Evolutionary conservation across 2,888 invertebrate species (phyloP).

Genomic region (Drosophila phalerata): DNA sequence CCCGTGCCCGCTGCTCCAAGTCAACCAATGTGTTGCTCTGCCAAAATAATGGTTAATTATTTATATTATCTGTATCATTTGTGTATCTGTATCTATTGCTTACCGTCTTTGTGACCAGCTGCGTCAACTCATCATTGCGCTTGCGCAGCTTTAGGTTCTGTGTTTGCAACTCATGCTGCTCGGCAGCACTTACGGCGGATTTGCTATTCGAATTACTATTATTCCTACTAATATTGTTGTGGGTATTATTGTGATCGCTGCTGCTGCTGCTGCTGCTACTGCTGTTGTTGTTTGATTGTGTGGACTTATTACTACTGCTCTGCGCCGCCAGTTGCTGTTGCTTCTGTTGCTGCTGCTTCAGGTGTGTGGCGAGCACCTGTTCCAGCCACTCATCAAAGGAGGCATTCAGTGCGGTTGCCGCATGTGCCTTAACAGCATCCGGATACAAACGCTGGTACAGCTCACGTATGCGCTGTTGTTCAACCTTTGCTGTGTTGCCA

Average conservation of each 20-base stretch:
- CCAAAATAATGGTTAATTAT: not conserved
- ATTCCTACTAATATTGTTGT: conserved; percentile 81
- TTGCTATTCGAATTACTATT: conserved; percentile 81
- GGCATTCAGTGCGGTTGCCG: conserved; percentile 78
- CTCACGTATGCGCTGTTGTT: conserved; percentile 82
- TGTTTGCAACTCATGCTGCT: conserved; percentile 86
- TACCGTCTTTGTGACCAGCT: conserved; percentile 92
- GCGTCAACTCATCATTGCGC: conserved; percentile 90
- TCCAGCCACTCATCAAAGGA: conserved; percentile 85
- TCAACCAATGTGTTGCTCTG: conserved; percentile 84
- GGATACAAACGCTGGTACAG: conserved; percentile 84
- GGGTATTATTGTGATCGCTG: conserved; percentile 67
- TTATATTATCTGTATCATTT: no score
- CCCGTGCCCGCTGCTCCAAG: conserved; percentile 84
- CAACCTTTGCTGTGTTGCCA: conserved; percentile 64
- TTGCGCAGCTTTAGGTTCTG: conserved; percentile 89
- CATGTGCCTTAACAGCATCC: conserved; percentile 81
- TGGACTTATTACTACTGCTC: conserved; percentile 82
- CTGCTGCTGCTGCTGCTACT: conserved; percentile 69
- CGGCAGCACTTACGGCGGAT: conserved; percentile 64
- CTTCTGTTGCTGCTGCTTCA: conserved; percentile 74
- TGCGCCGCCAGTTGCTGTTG: conserved; percentile 50
- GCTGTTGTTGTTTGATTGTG: conserved; percentile 78
- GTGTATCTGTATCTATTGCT: no score
- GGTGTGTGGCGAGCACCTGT: conserved; percentile 82